Conservation (phyloP, 2,888 invertebrate genomes). For the Sphaerophoria rueppellii region DNA sequence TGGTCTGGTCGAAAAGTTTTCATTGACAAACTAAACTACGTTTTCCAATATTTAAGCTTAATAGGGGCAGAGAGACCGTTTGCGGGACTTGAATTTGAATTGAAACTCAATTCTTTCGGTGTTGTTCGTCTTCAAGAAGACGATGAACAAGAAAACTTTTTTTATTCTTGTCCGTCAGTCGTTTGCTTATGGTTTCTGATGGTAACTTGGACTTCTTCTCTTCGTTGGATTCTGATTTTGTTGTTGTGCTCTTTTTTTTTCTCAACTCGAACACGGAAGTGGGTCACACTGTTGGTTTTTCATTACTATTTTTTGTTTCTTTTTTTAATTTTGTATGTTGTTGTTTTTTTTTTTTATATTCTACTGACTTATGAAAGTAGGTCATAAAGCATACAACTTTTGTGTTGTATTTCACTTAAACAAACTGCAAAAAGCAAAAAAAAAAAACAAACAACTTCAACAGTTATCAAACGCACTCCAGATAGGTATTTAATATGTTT, state of each 20-base stretch:
- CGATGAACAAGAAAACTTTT: slow-evolving; percentile 54
- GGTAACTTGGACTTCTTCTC: slow-evolving; percentile 45
- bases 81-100: slow-evolving; percentile 14
- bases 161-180: slow-evolving; percentile 41
- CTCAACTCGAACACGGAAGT: slow-evolving; percentile 65
- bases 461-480: slow-evolving; percentile 49
- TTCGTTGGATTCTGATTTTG: slow-evolving; percentile 24
- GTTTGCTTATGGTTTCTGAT: slow-evolving; percentile 57
- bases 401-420: slow-evolving; percentile 41
- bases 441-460: slow-evolving; percentile 38
- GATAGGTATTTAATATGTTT: slow-evolving; percentile 61
- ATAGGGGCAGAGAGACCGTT: slow-evolving; percentile 20
- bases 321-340: slow-evolving; percentile 48
- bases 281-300: slow-evolving; percentile 71
- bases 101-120: slow-evolving; percentile 3
- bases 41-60: slow-evolving; percentile 55
- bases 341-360: slow-evolving; percentile 60
- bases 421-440: slow-evolving; percentile 67
- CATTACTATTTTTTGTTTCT: slow-evolving; percentile 67
- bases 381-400: slow-evolving; percentile 64
- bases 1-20: slow-evolving; percentile 51
- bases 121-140: slow-evolving; percentile 14
- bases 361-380: slow-evolving; percentile 63
- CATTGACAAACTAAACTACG: slow-evolving; percentile 63
- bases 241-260: slow-evolving; percentile 27